Evolutionary conservation across 2,888 invertebrate species (phyloP), one percentile per base, ranked within the genome.

Genomic region (Nomada fucata): DNA sequence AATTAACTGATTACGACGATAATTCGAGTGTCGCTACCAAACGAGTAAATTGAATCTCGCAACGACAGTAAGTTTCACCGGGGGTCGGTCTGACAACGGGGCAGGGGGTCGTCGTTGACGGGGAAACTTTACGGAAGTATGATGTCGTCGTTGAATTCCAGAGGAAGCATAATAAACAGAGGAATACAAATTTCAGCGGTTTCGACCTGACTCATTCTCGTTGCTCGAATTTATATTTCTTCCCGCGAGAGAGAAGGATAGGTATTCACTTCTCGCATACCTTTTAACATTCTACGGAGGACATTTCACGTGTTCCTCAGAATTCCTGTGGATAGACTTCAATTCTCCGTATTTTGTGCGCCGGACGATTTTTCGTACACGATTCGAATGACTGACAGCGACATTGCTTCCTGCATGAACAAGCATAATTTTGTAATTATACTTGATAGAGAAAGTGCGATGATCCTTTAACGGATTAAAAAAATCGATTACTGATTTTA

Each of bases 31-130:
- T 53, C 52, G 59, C n/a, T 75, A 42, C 44, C 75, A 61, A 70
- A 75, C 42, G 70, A 23, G 61, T 60, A 70, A 70, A 60, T 70
- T 70, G 53, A 75, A 75, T 75, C 60, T 75, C 18, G 44, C 20
- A 53, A 61, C 57, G 59, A 53, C 60, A 52, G 61, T 70, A 70
- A 70, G 70, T 61, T 75, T 70, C 52, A 60, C 13, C 13, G 20
- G n/a, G 20, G 29, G n/a, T 36, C 7, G 36, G 5, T 36, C 36
- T 7, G 36, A 7, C 36, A 20, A n/a, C 20, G n/a, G 53, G 53
- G 53, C 2, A 9, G 52, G 52, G 52, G 68, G 15, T 50, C 20
- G 65, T 65, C 65, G 57, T 74, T 75, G 70, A 75, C 42, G 42
- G 50, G 69, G 26, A 69, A 67, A 75, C 60, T 69, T 60, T 20